phyloP scores from a whole-genome alignment of 1,140 invertebrate genomes.

The Drosophila micromelanica region DNA sequence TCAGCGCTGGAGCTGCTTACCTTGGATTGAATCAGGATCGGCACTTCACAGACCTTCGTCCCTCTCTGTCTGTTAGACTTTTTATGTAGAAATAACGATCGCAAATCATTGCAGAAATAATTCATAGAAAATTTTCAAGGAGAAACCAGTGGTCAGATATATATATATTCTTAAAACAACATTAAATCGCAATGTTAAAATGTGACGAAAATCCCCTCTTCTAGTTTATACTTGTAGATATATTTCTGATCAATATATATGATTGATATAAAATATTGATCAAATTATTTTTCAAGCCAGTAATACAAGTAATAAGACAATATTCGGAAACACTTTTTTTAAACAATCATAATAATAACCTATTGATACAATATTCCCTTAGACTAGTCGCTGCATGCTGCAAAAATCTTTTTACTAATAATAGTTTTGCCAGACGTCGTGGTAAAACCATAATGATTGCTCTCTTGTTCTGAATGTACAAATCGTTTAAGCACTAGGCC shows the following conservation, averaged over 20 bases:
- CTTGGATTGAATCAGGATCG: slow-evolving; percentile 46
- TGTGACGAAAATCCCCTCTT: too few species aligned
- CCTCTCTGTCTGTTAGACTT: neutral
- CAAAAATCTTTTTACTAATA: neutral
- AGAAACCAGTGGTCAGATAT: neutral
- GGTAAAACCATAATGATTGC: slow-evolving; percentile 5
- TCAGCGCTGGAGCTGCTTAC: slow-evolving; percentile 59
- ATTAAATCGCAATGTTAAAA: too few species aligned
- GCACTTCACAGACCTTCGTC: neutral
- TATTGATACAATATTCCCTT: neutral
- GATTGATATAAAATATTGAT: too few species aligned
- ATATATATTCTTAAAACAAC: too few species aligned
- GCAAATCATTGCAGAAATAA: too few species aligned
- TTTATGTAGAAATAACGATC: too few species aligned
- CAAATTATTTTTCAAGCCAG: too few species aligned
- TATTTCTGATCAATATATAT: too few species aligned
- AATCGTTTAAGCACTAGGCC: slow-evolving; percentile 34
- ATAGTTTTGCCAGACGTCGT: neutral
- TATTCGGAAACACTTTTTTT: too few species aligned
- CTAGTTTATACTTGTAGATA: too few species aligned
- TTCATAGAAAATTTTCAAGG: too few species aligned
- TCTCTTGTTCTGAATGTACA: slow-evolving; percentile 22
- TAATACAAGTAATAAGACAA: too few species aligned
- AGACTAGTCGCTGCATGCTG: neutral
- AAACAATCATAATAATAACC: neutral